These are phyloP conservation scores for Scomberomorus guttatus DNA, from an alignment of 2,797 vertebrate genomes.

Conservation along the genomic window DNA sequence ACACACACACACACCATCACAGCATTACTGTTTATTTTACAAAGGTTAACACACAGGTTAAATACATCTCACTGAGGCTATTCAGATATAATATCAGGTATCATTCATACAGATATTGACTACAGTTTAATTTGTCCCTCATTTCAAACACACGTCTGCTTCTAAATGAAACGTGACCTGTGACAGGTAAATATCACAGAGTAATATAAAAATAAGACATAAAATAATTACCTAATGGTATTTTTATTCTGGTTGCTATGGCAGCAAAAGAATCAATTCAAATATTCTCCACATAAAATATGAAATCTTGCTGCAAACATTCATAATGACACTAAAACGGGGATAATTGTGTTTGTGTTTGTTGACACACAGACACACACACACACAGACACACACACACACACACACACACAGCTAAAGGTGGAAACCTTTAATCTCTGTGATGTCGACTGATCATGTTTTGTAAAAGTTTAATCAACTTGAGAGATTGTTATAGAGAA, in stretches of 20 bases:
- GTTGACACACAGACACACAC: not conserved
- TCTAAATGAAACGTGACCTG: not conserved
- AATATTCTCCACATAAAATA: not conserved
- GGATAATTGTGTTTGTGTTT: slow-evolving; percentile 7
- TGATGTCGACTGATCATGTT: not conserved
- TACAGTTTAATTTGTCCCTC: not conserved
- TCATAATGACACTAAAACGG: not conserved
- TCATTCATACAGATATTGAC: not conserved
- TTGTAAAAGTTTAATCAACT: no score
- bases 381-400: no score
- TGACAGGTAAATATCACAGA: not conserved
- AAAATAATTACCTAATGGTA: not conserved
- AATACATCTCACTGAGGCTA: slow-evolving; percentile 19
- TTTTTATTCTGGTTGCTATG: slow-evolving; percentile 26
- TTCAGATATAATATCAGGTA: slow-evolving; percentile 8
- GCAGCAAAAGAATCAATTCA: not conserved
- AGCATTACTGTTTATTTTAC: no score
- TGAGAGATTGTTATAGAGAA: no score
- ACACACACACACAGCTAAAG: no score
- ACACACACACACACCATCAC: no score
- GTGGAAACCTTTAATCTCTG: not conserved
- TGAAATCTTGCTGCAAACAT: not conserved
- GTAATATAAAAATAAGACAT: not conserved
- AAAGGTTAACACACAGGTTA: slow-evolving; percentile 32
- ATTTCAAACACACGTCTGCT: not conserved